Base-by-base conservation (phyloP, 2,113 vertebrate species). In the Odobenus rosmarus region DNA sequence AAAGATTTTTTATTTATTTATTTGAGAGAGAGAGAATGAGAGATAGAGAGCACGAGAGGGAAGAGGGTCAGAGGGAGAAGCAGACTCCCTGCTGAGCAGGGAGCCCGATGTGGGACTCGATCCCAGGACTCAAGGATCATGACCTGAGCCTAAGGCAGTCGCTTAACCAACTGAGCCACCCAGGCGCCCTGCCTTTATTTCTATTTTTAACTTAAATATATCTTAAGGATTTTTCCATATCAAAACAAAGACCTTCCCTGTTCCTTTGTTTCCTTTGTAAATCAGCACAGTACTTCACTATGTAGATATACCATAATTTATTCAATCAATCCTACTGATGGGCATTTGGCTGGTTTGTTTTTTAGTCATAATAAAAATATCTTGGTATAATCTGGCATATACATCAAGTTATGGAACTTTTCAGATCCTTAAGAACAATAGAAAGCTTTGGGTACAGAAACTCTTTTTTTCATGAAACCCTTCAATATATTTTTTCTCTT, bases 351-450 rank as follows among this genome's bases (percentile, higher is more conserved):
- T 76, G n/a, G 19, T 55, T 86, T 67, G 33, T 55, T 93, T 49
- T 74, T 84, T 79, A 15, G 19, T 36, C 36, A 79, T 64, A 46
- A 67, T 53, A 90, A 90, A 77, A 86, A 93, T 42, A 67, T 79
- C 42, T 61, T 59, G 51, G 26, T 69, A 69, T 46, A 53, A 67
- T 21, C 13, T 57, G 57, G 72, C 26, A 76, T 24, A 55, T 57
- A 91, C 49, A 55, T 55, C 36, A 77, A 85, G n/a, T 86, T 67
- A 64, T 10, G 26, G 57, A 84, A 95, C 31, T 69, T 88, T 98
- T 87, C n/a, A 71, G 82, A 88, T 82, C 74, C 72, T 88, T 15
- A 80, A 84, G 26, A 96, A 94, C 71, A 96, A 89, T 26, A 57
- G 28, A 67, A 42, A 53, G 14, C 4, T 57, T 62, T 55, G 71